Percentiles rank a stretch among this genome's conserved stretches.
These are phyloP conservation scores for Calosoma granatense DNA, from an alignment of 1,140 invertebrate genomes.

Conservation along the genomic window DNA sequence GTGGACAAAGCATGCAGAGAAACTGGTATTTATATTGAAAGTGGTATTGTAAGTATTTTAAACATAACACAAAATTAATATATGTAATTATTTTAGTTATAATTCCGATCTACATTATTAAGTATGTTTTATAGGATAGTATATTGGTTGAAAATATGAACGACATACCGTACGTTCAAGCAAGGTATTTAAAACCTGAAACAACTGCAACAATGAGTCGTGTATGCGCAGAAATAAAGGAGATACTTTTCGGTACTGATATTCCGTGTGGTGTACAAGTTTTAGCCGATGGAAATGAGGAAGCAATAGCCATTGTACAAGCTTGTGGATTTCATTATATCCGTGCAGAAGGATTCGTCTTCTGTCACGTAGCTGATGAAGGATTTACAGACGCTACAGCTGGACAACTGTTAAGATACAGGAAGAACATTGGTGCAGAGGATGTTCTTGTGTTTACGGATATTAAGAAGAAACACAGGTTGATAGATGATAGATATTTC, in stretches of 20 bases:
- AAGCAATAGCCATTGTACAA: constrained; percentile 67
- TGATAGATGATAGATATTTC: constrained; percentile 1
- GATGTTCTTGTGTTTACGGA: constrained; percentile 63
- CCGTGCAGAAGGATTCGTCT: constrained; percentile 72
- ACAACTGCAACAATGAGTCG: constrained; percentile 57
- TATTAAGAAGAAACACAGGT: constrained; percentile 83
- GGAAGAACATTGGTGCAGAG: constrained; percentile 57
- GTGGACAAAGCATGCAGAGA: constrained; percentile 46
- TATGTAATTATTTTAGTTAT: constrained; percentile 5
- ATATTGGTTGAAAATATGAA: constrained; percentile 81
- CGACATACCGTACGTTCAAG: constrained; percentile 65
- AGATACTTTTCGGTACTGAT: constrained; percentile 32
- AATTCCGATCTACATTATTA: constrained; percentile 16
- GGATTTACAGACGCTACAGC: constrained; percentile 70
- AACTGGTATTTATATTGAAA: constrained; percentile 45
- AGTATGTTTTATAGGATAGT: constrained; percentile 48
- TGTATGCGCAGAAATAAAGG: constrained; percentile 43
- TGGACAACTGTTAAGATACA: constrained; percentile 59
- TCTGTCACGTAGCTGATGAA: constrained; percentile 74
- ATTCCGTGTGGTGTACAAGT: constrained; percentile 58
- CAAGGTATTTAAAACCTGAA: constrained; percentile 53
- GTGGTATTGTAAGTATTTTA: constrained; percentile 41
- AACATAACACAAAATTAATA: constrained; percentile 10
- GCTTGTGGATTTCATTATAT: constrained; percentile 66
- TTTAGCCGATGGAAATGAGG: constrained; percentile 63